A percentile compares a stretch with the other conserved stretches of the same genome.
Conservation (phyloP, 2,888 invertebrate species). For the Hyalella azteca region DNA sequence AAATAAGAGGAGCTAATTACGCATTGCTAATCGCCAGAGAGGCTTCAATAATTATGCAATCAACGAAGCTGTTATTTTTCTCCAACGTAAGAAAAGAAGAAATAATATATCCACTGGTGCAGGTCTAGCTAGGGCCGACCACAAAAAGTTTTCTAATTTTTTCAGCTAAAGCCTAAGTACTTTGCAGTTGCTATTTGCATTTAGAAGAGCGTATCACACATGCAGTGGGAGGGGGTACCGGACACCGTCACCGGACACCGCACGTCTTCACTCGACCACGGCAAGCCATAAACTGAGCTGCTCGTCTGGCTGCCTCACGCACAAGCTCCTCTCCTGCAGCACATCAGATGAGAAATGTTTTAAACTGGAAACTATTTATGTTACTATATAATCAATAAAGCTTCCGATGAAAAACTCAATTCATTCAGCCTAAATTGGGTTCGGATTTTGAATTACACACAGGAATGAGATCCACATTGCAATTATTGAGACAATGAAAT, state of each 20-base stretch:
- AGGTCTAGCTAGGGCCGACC: not conserved
- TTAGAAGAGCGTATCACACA: constrained; percentile 7
- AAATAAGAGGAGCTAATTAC: too few relatives aligned
- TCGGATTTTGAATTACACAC: too few relatives aligned
- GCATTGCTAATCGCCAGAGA: not conserved
- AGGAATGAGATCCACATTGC: too few relatives aligned
- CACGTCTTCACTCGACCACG: not conserved
- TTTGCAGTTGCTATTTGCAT: constrained; percentile 5
- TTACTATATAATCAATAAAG: too few relatives aligned
- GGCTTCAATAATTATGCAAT: not conserved
- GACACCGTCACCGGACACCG: not conserved
- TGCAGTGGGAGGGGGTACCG: not conserved
- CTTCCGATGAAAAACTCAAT: too few relatives aligned
- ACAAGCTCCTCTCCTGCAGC: constrained; percentile 10
- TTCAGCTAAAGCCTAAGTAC: not conserved
- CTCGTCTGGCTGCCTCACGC: constrained; percentile 12
- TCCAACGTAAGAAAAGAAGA: not conserved
- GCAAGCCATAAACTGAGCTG: not conserved
- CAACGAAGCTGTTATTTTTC: not conserved
- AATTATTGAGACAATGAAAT: too few relatives aligned
- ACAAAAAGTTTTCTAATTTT: not conserved
- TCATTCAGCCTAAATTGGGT: too few relatives aligned
- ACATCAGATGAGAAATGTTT: not conserved
- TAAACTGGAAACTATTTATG: too few relatives aligned
- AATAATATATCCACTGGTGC: not conserved